A percentile compares a stretch with the other conserved stretches of the same genome.
phyloP scores from a whole-genome alignment of 2,888 invertebrate species.

The Rhaphigaster nebulosa region DNA sequence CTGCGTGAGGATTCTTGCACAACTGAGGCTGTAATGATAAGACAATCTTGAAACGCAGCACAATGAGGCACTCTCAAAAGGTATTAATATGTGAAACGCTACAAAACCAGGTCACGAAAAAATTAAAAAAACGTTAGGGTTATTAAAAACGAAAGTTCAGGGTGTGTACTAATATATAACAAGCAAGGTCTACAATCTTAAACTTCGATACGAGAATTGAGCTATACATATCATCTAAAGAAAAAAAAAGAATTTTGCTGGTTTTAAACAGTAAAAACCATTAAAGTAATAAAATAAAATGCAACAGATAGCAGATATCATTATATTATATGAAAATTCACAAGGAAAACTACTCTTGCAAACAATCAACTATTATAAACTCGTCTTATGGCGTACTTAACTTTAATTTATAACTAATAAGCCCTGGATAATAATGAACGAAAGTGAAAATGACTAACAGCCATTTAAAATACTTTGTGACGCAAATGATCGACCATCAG shows the following conservation, averaged over 20 bases:
- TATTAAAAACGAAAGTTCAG: background rate
- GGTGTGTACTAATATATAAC: background rate
- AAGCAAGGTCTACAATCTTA: background rate
- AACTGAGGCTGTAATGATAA: background rate
- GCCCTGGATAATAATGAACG: background rate
- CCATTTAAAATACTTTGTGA: background rate
- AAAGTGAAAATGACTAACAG: background rate
- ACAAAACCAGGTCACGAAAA: background rate
- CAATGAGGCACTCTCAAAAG: background rate
- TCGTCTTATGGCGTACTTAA: background rate
- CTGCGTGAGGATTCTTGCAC: slow-evolving; percentile 14
- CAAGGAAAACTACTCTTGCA: background rate
- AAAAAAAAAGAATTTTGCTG: background rate
- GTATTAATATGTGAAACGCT: background rate
- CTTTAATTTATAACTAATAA: background rate
- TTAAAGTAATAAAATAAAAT: background rate
- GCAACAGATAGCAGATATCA: too few relatives aligned
- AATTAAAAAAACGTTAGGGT: background rate
- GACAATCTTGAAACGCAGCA: background rate
- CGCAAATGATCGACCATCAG: background rate
- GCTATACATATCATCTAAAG: background rate
- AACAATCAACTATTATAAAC: background rate
- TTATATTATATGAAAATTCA: background rate
- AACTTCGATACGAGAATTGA: background rate
- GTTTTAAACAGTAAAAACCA: background rate